Evolutionary conservation across 2,113 vertebrate species (phyloP).

Genomic region (Sinocyclocheilus anshuiensis): DNA sequence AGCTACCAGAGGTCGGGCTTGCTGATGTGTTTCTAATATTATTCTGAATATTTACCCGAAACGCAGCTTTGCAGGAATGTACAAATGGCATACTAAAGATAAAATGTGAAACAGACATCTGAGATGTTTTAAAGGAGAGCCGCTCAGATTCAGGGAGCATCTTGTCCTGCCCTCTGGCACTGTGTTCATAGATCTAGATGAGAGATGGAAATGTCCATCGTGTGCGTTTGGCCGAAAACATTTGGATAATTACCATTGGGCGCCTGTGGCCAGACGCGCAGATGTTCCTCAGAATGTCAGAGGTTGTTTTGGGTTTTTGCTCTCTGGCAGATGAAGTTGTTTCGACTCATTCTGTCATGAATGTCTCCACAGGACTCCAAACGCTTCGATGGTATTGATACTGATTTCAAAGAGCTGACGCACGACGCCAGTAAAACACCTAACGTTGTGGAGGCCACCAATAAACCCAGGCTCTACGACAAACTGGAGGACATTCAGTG

Average conservation of each 20-base stretch:
- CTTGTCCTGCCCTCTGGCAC: slow-evolving; percentile 43
- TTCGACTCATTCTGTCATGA: slow-evolving; percentile 52
- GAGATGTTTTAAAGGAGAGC: slow-evolving; percentile 43
- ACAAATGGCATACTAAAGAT: background rate
- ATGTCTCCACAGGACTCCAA: slow-evolving; percentile 82
- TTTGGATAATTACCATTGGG: slow-evolving; percentile 58
- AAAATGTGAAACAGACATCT: slow-evolving; percentile 25
- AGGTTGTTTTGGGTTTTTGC: slow-evolving; percentile 41
- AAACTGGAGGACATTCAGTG: slow-evolving; percentile 90
- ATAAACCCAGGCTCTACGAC: slow-evolving; percentile 82
- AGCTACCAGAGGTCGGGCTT: slow-evolving; percentile 86
- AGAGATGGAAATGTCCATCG: slow-evolving; percentile 44
- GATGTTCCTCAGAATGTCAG: slow-evolving; percentile 66
- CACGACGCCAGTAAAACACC: slow-evolving; percentile 80
- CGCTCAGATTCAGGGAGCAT: slow-evolving; percentile 26
- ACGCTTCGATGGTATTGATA: slow-evolving; percentile 88
- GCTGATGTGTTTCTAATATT: background rate
- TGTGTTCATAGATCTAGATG: slow-evolving; percentile 38
- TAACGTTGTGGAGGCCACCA: slow-evolving; percentile 90
- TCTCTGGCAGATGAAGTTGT: slow-evolving; percentile 49
- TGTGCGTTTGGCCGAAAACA: slow-evolving; percentile 42
- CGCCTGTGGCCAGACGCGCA: slow-evolving; percentile 59
- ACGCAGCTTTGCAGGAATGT: background rate
- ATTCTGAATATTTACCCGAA: background rate
- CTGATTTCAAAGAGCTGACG: slow-evolving; percentile 87